These are phyloP conservation scores for Todiramphus saurophagus DNA, from an alignment of 2,113 vertebrate genomes.

Conservation along the genomic window DNA sequence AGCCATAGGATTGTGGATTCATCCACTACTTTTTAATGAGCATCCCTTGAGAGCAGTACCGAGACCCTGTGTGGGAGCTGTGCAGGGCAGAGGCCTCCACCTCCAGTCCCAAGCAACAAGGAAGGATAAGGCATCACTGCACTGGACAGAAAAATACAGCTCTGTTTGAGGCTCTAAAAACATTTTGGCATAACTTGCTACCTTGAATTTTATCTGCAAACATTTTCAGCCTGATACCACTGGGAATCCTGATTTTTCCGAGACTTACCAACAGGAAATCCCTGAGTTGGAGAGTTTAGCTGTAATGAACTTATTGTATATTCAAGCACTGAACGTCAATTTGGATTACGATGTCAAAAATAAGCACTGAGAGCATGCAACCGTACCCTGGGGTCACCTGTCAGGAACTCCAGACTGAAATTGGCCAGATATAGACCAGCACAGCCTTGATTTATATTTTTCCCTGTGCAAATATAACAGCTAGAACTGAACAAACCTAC, in stretches of 20 bases:
- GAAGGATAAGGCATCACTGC: not conserved
- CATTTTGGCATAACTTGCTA: not conserved
- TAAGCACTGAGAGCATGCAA: conserved; percentile 8
- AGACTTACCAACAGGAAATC: conserved; percentile 60
- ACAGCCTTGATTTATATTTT: not conserved
- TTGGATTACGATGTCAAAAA: conserved; percentile 54
- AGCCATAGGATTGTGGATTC: not conserved
- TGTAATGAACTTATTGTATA: conserved; percentile 56
- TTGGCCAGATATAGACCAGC: conserved; percentile 10
- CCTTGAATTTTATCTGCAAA: conserved; percentile 50
- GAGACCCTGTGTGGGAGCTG: not conserved
- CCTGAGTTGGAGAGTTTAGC: conserved; percentile 4
- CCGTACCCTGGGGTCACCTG: conserved; percentile 14
- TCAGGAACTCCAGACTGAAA: conserved; percentile 53
- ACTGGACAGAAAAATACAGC: not conserved
- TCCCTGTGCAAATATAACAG: not conserved
- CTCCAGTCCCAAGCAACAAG: not conserved
- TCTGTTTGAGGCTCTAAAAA: not conserved
- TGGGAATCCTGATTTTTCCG: conserved; percentile 28
- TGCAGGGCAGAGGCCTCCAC: not conserved
- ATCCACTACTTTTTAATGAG: not conserved
- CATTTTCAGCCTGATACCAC: not conserved
- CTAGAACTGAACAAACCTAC: not conserved
- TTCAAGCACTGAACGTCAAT: not conserved
- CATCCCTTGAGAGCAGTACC: not conserved